Base-by-base conservation (phyloP, 2,888 invertebrate species). In the Ochropleura leucogaster region DNA sequence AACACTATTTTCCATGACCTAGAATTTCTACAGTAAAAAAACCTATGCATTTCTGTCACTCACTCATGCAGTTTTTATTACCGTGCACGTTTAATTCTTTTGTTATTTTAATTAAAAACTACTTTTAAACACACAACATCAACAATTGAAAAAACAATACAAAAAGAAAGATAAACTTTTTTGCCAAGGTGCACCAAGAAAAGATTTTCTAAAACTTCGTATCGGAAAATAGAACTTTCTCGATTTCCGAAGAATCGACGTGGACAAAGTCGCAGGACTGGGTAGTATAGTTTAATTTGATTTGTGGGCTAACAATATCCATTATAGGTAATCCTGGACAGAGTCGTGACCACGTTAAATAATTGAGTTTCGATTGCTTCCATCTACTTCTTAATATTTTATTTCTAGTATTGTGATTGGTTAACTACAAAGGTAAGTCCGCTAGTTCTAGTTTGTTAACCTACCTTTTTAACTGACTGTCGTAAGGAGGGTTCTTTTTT, bases 281-380 rank as follows among this genome's bases (percentile, higher is more conserved):
- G 40, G 49, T 51, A n/a, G 74, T 74, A 40, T 40, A 51, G 53
- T 51, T 80, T 75, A 62, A 75, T 75, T 80, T 78, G 81, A 82
- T 79, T 82, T 82, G 79, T 65, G 55, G 60, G 8, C 44, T 65
- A 76, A 77, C 68, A 64, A 82, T 76, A 63, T 64, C 63, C 77
- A 77, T 77, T 79, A 65, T 3, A 5, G 57, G 70, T 78, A 82
- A 79, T 78, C 71, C 44, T 20, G 47, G 20, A 59, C 16, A n/a
- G n/a, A 78, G 46, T 81, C 53, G 60, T 62, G 65, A 63, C 47
- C 66, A 46, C 71, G 63, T 64, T 67, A 44, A 78, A 78, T 78
- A 71, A 71, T 77, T 71, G 59, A 40, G 53, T n/a, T 78, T 57
- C 66, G 57, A 71, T 77, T 67, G 63, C 53, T 42, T 55, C 46